Conservation (phyloP, 2,113 vertebrate species). For the Baryphthengus martii region DNA sequence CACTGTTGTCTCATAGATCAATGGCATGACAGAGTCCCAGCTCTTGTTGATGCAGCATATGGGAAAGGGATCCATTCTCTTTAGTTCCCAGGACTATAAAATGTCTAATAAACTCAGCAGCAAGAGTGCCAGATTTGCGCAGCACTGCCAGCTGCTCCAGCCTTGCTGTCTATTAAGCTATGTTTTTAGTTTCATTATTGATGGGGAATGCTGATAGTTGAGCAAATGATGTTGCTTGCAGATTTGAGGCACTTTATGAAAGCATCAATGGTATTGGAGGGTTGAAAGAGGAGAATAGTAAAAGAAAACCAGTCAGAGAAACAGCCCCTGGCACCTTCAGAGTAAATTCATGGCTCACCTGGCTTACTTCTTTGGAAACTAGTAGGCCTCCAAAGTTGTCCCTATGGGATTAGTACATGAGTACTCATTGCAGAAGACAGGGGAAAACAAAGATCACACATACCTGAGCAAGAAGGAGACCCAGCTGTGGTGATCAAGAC, state of each 20-base stretch:
- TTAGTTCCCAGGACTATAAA: constrained; percentile 66
- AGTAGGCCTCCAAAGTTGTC: not conserved
- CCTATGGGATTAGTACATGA: not conserved
- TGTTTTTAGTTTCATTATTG: constrained; percentile 56
- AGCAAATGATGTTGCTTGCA: constrained; percentile 17
- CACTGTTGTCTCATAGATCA: constrained; percentile 24
- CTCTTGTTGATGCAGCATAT: constrained; percentile 51
- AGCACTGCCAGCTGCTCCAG: constrained; percentile 58
- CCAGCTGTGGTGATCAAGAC: not conserved
- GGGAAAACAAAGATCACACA: not conserved
- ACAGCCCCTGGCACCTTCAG: not conserved
- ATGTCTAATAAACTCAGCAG: constrained; percentile 65
- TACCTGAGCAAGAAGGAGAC: not conserved
- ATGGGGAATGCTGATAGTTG: constrained; percentile 5
- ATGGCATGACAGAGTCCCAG: constrained; percentile 10
- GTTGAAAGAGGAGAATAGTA: not conserved
- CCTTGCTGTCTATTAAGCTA: constrained; percentile 36
- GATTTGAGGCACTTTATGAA: not conserved
- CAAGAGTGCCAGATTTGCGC: constrained; percentile 35
- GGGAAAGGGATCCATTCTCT: constrained; percentile 50
- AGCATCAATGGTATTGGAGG: not conserved
- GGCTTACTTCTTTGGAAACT: not conserved
- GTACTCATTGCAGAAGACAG: not conserved
- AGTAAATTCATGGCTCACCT: not conserved
- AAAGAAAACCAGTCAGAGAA: not conserved